Percentiles rank a stretch among this genome's conserved stretches.
Evolutionary conservation across 2,888 invertebrate species (phyloP).

Genomic region (Polia nebulosa): DNA sequence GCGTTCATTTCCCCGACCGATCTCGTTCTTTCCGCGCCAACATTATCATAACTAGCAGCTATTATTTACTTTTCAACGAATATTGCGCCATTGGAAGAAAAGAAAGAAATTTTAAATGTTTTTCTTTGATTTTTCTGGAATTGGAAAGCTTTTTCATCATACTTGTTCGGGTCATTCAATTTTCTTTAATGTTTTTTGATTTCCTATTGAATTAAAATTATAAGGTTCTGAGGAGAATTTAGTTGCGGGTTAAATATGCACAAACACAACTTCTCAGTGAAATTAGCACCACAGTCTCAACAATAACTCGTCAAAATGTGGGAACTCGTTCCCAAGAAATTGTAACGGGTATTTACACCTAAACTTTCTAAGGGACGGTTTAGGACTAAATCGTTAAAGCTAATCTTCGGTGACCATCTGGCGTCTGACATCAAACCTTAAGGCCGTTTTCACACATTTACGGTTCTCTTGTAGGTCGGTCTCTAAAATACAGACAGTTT

Average conservation of each 20-base stretch:
- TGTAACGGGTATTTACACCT: constrained; percentile 32
- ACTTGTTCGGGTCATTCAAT: constrained; percentile 11
- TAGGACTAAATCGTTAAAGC: constrained; percentile 52
- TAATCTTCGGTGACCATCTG: constrained; percentile 53
- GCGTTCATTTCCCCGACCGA: constrained; percentile 83
- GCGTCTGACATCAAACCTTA: constrained; percentile 39
- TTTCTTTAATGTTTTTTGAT: not conserved
- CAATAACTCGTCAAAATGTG: constrained; percentile 44
- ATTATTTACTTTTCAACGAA: constrained; percentile 74
- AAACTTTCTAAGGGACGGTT: constrained; percentile 44
- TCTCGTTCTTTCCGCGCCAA: constrained; percentile 79
- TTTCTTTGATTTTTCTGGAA: constrained; percentile 34
- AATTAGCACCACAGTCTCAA: constrained; percentile 37
- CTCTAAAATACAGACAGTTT: constrained; percentile 10
- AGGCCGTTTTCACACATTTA: constrained; percentile 60
- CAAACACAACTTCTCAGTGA: constrained; percentile 15
- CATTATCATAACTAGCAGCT: constrained; percentile 78
- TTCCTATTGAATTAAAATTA: not conserved
- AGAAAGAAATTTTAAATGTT: constrained; percentile 21
- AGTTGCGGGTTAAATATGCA: too few relatives aligned
- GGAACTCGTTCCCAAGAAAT: constrained; percentile 43
- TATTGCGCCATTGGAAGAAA: constrained; percentile 43
- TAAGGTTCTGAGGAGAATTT: not conserved
- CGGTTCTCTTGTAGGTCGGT: constrained; percentile 22
- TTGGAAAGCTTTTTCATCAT: constrained; percentile 10